Percentiles rank a stretch among this genome's conserved stretches.
These are phyloP conservation scores for Athalia rosae DNA, from an alignment of 2,888 invertebrate genomes.

Conservation along the genomic window DNA sequence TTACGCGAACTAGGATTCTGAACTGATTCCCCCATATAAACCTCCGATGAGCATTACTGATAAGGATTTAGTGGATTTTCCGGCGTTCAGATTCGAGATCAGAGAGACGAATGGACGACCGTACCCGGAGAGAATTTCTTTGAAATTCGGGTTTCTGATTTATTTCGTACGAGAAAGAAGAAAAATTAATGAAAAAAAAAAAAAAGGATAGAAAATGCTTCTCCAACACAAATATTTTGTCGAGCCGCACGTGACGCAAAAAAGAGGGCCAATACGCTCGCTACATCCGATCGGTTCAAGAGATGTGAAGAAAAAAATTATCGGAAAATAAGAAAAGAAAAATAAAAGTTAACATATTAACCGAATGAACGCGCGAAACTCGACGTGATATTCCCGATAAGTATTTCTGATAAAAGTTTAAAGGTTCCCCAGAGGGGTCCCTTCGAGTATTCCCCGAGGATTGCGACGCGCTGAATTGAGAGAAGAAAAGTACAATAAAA, in stretches of 20 bases:
- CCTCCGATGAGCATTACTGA: constrained; percentile 16
- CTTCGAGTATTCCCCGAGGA: constrained; percentile 10
- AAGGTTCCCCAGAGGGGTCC: constrained; percentile 15
- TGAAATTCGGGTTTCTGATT: not conserved
- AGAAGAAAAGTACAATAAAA: not conserved
- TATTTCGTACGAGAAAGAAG: not conserved
- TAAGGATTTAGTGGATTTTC: constrained; percentile 15
- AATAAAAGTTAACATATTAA: not conserved
- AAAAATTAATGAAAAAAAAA: not conserved
- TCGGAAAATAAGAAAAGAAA: not conserved
- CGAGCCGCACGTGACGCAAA: no score
- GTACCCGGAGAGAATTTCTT: not conserved
- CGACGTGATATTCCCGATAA: constrained; percentile 33
- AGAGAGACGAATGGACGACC: not conserved
- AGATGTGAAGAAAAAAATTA: no score
- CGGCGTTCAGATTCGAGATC: not conserved
- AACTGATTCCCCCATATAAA: constrained; percentile 1
- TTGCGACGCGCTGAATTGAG: constrained; percentile 21
- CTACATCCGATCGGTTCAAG: no score
- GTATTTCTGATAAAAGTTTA: constrained; percentile 38
- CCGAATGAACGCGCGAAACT: constrained; percentile 9
- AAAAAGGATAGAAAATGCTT: no score
- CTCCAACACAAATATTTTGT: no score
- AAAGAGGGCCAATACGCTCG: no score
- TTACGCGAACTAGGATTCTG: constrained; percentile 10